These are phyloP conservation scores for Anguilla japonica DNA, from an alignment of 2,113 vertebrate species.

Conservation along the genomic window DNA sequence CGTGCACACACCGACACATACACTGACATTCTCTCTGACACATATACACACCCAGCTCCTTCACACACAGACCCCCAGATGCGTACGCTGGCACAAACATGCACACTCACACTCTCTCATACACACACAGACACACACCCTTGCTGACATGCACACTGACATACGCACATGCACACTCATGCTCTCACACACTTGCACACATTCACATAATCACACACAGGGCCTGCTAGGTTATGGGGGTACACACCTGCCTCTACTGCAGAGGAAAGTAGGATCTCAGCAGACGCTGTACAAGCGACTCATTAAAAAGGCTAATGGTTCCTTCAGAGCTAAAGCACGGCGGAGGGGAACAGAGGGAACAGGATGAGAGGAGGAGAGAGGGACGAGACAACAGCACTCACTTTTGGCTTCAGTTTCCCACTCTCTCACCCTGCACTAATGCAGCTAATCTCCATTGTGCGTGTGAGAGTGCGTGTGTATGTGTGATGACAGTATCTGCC, in stretches of 20 bases:
- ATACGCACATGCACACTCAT: not conserved
- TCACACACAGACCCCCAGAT: not conserved
- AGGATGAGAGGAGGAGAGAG: not conserved
- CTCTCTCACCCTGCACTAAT: slow-evolving; percentile 57
- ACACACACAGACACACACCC: not conserved
- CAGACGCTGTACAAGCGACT: too few relatives aligned
- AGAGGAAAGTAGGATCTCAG: too few relatives aligned
- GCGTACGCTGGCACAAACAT: not conserved
- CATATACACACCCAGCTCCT: not conserved
- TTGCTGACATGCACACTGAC: not conserved
- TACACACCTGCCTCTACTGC: not conserved
- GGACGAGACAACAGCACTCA: not conserved
- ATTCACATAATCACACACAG: not conserved
- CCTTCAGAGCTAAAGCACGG: not conserved
- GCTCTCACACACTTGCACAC: not conserved
- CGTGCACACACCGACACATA: not conserved
- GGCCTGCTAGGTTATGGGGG: too few relatives aligned
- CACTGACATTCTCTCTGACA: not conserved
- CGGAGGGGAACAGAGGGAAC: slow-evolving; percentile 16
- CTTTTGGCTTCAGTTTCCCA: slow-evolving; percentile 51
- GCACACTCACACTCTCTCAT: not conserved
- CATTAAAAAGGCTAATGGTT: not conserved
- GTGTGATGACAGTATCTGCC: not conserved
- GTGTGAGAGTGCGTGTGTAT: slow-evolving; percentile 28
- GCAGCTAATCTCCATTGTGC: slow-evolving; percentile 58